Base-by-base conservation (phyloP, 2,797 vertebrate genomes). In the Adrianichthys oophorus region DNA sequence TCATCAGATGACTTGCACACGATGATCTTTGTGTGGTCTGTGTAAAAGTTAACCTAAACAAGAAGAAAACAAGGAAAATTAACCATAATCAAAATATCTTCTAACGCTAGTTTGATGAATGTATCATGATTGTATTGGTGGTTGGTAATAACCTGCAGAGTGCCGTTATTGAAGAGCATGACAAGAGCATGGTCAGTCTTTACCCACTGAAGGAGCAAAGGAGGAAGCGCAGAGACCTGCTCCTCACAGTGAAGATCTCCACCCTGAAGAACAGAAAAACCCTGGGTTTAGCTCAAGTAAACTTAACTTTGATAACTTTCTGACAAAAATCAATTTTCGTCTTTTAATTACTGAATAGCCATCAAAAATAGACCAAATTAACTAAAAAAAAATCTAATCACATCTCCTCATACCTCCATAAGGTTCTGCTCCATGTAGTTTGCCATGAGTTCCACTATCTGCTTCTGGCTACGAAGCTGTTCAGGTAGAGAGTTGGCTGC, bases 401-500 rank as follows among this genome's bases (percentile, higher is more conserved):
- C 41, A 26, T 6, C 12, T 16, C 15, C 19, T 41, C 90, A 32
- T 70, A 96, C 98, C 95, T 98, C 97, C 97, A 99, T 95, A 37
- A 99, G 93, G 79, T 95, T 96, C 74, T 97, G 94, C 65, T 98
- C 96, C 98, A 99, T 99, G 83, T 99, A 99, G 71, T 95, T 95
- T 0, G 96, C 92, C 59, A 99, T 97, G 57, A 98, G 95, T 46
- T 92, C 92, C 43, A 99, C 88, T 46, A 99, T 92, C 65, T 94
- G 92, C 86, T 96, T 95, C 90, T 98, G 95, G 72, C 88, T 91
- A 76, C 92, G 93, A 61, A 99, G 93, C 89, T 96, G 95, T 84
- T 93, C 95, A 0, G 97, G 97, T 45, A 98, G 89, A 5, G 93
- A 75, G 0, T 84, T 83, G 56, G 87, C 89, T 1, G 92, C 87